A percentile compares a stretch with the other conserved stretches of the same genome.
Conservation (phyloP, 2,113 vertebrate genomes). For the Acrocephalus kingi region DNA sequence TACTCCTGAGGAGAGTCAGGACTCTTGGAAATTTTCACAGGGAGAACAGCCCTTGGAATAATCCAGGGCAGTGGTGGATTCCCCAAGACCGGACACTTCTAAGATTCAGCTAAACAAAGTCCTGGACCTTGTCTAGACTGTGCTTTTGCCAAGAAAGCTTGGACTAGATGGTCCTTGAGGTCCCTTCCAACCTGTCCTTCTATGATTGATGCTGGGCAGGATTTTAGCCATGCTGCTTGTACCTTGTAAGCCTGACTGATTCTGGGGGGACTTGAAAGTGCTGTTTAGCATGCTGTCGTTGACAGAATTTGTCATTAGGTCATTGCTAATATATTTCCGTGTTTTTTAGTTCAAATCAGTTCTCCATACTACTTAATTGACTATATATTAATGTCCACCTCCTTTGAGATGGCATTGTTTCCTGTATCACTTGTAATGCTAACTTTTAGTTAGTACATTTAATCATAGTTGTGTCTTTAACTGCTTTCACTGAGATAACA, state of each 20-base stretch:
- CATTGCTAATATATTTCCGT: neutral
- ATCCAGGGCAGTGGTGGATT: neutral
- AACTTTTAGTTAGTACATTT: neutral
- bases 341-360: neutral
- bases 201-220: neutral
- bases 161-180: neutral
- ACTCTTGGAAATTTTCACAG: neutral
- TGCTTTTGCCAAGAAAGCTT: neutral
- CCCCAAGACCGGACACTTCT: neutral
- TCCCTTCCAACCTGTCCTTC: neutral
- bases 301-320: neutral
- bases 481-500: neutral
- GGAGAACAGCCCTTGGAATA: neutral
- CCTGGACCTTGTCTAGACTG: neutral
- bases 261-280: fast-evolving
- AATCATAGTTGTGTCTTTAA: neutral
- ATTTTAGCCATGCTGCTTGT: fast-evolving
- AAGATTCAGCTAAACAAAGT: neutral
- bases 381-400: neutral
- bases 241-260: neutral
- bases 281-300: neutral
- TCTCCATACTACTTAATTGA: neutral
- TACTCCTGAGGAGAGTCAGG: neutral
- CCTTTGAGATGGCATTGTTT: neutral
- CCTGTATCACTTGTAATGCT: neutral